Conservation (phyloP, 2,888 invertebrate genomes). For the Phania funesta region DNA sequence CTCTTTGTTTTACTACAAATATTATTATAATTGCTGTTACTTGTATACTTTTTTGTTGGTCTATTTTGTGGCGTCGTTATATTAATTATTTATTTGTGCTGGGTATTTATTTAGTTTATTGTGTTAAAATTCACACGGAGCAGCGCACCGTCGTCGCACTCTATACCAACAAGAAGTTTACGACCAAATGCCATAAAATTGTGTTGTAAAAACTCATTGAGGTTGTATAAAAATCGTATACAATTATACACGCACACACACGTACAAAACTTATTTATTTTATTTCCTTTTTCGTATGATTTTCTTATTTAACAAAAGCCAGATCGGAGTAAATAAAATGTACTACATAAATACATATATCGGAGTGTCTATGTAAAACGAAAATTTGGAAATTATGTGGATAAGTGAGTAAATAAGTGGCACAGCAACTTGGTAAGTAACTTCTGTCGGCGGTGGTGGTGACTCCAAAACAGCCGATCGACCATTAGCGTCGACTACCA, state of each 20-base stretch:
- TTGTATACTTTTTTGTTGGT: constrained; percentile 28
- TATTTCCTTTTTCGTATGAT: constrained; percentile 29
- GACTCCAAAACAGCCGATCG: background rate
- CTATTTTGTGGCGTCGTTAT: constrained; percentile 34
- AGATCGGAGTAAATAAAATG: constrained; percentile 26
- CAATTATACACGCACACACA: constrained; percentile 6
- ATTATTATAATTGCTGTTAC: constrained; percentile 32
- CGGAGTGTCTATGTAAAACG: background rate
- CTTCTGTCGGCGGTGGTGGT: background rate
- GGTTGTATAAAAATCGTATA: constrained; percentile 68
- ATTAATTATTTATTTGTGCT: constrained; percentile 45
- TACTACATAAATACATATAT: background rate
- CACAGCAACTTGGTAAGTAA: too few species aligned
- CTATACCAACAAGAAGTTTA: constrained; percentile 80
- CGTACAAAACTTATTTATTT: constrained; percentile 24
- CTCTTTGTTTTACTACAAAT: constrained; percentile 15
- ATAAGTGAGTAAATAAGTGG: background rate
- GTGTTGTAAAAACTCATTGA: constrained; percentile 79
- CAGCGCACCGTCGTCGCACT: constrained; percentile 74
- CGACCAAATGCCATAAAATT: constrained; percentile 81
- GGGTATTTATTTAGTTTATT: constrained; percentile 49
- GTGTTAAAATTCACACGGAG: constrained; percentile 72
- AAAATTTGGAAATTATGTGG: background rate
- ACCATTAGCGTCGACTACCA: background rate
- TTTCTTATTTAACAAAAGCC: constrained; percentile 52